These are phyloP conservation scores for Leptinotarsa haldemani DNA, from an alignment of 2,888 invertebrate species.

Conservation along the genomic window DNA sequence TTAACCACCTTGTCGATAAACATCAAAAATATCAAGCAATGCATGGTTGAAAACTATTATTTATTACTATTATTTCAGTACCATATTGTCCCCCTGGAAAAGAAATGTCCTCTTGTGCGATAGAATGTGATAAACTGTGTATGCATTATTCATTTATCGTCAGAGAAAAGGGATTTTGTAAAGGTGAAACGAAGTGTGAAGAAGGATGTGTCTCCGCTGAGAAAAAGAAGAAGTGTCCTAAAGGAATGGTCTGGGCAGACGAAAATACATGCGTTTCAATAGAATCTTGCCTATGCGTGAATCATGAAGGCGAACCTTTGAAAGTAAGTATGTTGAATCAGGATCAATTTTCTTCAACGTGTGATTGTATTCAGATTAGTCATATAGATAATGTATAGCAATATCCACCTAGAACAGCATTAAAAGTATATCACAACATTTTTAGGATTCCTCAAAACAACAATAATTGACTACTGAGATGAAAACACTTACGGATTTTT, in stretches of 20 bases:
- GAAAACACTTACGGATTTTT: no score
- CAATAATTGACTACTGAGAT: no score
- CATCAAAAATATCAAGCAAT: not conserved
- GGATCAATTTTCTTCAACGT: not conserved
- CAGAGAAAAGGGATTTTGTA: conserved; percentile 65
- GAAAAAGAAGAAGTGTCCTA: conserved; percentile 67
- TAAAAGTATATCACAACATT: no score
- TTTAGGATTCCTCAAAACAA: no score
- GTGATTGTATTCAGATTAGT: no score
- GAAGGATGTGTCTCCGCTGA: conserved; percentile 58
- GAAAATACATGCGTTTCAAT: conserved; percentile 77
- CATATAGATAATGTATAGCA: no score
- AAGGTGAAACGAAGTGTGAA: conserved; percentile 63
- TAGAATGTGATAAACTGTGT: conserved; percentile 79
- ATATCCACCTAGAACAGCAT: no score
- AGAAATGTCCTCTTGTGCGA: conserved; percentile 76
- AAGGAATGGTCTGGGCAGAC: conserved; percentile 77
- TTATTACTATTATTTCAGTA: conserved; percentile 25
- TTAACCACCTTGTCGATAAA: no score
- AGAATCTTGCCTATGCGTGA: conserved; percentile 81
- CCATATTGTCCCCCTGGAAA: conserved; percentile 65
- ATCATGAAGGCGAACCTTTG: conserved; percentile 73
- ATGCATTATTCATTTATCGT: conserved; percentile 71
- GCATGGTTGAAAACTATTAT: not conserved
- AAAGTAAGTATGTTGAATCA: conserved; percentile 67